These are phyloP conservation scores for Rutpela maculata DNA, from an alignment of 2,888 invertebrate genomes.

Conservation along the genomic window DNA sequence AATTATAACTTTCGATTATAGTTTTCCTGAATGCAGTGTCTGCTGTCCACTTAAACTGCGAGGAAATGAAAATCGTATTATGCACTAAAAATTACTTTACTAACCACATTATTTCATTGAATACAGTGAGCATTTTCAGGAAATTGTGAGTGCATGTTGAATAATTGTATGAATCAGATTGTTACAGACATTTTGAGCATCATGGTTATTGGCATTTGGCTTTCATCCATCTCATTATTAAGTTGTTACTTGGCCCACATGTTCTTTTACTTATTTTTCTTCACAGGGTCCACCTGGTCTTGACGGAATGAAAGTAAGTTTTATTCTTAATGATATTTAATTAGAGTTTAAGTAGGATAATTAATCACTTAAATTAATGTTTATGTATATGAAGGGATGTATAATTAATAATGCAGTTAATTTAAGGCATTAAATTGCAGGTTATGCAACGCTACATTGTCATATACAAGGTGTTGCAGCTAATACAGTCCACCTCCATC, in stretches of 20 bases:
- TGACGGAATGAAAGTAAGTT: constrained; percentile 95
- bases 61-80: not conserved
- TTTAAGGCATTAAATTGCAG: not conserved
- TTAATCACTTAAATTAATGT: not conserved
- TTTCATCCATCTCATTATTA: constrained; percentile 44
- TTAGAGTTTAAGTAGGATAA: not conserved
- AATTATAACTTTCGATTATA: too few relatives aligned
- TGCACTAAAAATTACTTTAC: constrained; percentile 3
- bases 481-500: too few relatives aligned
- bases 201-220: constrained; percentile 34
- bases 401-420: not conserved
- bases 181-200: constrained; percentile 36
- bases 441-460: too few relatives aligned
- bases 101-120: constrained; percentile 15
- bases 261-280: constrained; percentile 74
- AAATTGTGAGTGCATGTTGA: constrained; percentile 32
- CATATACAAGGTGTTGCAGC: too few relatives aligned
- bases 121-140: constrained; percentile 7
- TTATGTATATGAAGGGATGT: not conserved
- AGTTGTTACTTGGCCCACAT: constrained; percentile 46
- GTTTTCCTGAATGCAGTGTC: too few relatives aligned
- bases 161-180: constrained; percentile 26
- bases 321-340: not conserved
- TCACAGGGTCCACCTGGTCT: constrained; percentile 93
- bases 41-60: too few relatives aligned